Evolutionary conservation across 2,797 vertebrate species (phyloP), one percentile per base, ranked within the genome.

Genomic region (Squalus acanthias): DNA sequence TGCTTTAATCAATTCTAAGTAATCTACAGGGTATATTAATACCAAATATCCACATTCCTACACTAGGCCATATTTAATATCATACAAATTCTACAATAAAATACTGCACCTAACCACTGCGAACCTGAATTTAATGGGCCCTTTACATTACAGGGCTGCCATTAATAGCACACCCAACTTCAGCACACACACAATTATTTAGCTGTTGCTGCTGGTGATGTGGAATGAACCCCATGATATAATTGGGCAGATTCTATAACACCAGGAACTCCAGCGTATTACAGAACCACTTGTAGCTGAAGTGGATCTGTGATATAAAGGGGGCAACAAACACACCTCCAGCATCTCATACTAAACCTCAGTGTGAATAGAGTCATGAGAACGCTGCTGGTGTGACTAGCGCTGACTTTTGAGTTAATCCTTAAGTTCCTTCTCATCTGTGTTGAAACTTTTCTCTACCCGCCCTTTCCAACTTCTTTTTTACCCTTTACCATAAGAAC

Each of bases 221-320:
- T 93, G 65, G 82, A 93, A 93, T 46, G 91, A 2, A 46, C 20
- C 20, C 63, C n/a, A 46, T 9, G 39, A 67, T 93, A 24, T 67
- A 39, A 46, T 3, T 46, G 63, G 20, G 63, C 6, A 53, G 89
- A 65, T 65, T 46, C 91, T 91, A 29, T 24, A 63, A 57, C 12
- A 6, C 33, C 88, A 69, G n/a, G 7, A 69, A n/a, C 91, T 69
- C 20, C 20, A 20, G 91, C 46, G n/a, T 93, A 46, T 57, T 69
- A 67, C 60, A 92, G 89, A 65, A 65, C 6, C 29, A 65, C 89
- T 92, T 92, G 60, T 17, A 10, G n/a, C 39, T 69, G 91, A 69
- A 93, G 91, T 69, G 20, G 63, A 46, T 93, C 65, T 69, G n/a
- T n/a, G 65, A 69, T 93, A 69, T 67, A 93, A 93, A 93, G 63